Conservation (phyloP, 2,888 invertebrate species). For the Drosophila anomalata region DNA sequence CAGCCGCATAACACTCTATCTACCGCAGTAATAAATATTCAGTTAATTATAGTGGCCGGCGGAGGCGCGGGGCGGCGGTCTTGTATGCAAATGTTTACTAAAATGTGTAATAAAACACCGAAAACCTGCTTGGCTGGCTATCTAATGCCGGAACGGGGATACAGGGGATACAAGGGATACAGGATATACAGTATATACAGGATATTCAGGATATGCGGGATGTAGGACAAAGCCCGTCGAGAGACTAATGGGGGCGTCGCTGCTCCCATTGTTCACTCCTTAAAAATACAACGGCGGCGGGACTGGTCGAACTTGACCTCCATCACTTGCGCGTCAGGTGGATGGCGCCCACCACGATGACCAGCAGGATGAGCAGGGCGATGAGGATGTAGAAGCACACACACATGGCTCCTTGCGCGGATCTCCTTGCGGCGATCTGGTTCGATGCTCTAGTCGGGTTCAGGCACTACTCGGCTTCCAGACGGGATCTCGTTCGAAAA, state of each 20-base stretch:
- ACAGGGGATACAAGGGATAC: not conserved
- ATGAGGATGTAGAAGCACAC: slow-evolving; percentile 49
- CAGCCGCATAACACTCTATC: slow-evolving; percentile 79
- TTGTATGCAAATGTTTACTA: slow-evolving; percentile 37
- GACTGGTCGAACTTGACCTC: not conserved
- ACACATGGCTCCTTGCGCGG: slow-evolving; percentile 39
- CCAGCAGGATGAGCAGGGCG: not conserved
- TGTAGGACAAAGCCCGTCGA: not conserved
- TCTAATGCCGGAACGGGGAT: slow-evolving; percentile 13
- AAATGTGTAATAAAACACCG: slow-evolving; percentile 40
- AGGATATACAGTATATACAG: not conserved
- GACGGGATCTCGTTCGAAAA: too few relatives aligned
- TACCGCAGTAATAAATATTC: slow-evolving; percentile 78
- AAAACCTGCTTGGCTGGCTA: slow-evolving; percentile 32
- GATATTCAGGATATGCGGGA: not conserved
- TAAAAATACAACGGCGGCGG: not conserved
- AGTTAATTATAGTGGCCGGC: slow-evolving; percentile 72
- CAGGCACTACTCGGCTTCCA: too few relatives aligned
- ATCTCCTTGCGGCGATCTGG: not conserved
- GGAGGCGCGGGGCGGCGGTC: not conserved
- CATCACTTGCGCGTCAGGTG: not conserved
- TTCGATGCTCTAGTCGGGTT: not conserved
- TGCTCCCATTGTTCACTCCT: not conserved
- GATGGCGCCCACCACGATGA: not conserved
- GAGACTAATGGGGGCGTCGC: not conserved